phyloP scores from a whole-genome alignment of 2,888 invertebrate genomes.

The Saturnia japonica region DNA sequence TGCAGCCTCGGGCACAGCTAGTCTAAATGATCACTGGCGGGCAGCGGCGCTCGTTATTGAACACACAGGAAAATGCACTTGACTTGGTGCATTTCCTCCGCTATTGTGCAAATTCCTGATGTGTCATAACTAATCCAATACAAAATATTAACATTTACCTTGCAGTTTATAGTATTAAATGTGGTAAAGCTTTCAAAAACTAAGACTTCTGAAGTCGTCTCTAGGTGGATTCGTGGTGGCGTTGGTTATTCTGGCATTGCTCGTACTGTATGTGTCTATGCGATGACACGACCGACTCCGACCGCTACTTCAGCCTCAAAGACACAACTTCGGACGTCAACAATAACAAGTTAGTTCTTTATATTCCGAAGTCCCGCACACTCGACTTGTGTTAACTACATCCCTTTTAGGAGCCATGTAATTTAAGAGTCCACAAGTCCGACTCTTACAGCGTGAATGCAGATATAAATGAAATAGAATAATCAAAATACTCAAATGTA shows the following conservation, averaged over 20 bases:
- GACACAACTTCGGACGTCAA: constrained; percentile 81
- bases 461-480: neutral
- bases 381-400: constrained; percentile 30
- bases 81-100: no score
- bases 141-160: neutral
- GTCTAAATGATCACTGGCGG: no score
- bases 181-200: neutral
- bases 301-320: constrained; percentile 91
- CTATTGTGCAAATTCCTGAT: no score
- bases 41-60: no score
- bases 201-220: constrained; percentile 30
- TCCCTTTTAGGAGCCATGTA: neutral
- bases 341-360: constrained; percentile 83
- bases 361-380: constrained; percentile 60
- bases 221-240: constrained; percentile 94
- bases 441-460: neutral
- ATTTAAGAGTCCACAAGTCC: neutral
- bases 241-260: constrained; percentile 94
- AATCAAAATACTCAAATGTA: constrained; percentile 21
- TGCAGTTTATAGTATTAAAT: neutral
- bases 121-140: neutral
- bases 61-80: no score
- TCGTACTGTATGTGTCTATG: constrained; percentile 95
- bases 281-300: constrained; percentile 88
- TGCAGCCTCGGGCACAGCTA: no score